Evolutionary conservation across 2,888 invertebrate species (phyloP), one percentile per base, ranked within the genome.

Genomic region (Rapana venosa): DNA sequence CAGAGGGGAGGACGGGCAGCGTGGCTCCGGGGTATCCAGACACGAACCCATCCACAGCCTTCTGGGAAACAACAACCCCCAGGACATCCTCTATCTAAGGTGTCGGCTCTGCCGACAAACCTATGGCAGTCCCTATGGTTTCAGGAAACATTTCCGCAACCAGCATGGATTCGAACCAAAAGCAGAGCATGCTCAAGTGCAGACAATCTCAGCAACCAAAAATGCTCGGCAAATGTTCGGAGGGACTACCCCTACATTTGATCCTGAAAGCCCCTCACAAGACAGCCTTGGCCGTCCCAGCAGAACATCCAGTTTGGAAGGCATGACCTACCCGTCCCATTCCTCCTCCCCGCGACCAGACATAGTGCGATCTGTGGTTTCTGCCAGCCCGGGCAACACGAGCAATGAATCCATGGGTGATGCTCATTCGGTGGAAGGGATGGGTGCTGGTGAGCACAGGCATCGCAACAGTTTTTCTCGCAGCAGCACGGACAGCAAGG

Each of bases 121-220:
- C 0, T 95, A 95, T 90, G 95, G 95, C 20, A 96, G 95, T 90
- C 94, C 94, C 1, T 95, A 95, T 92, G 95, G 95, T 61, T 95
- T 96, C 90, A 91, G 95, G 83, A 95, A 95, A 90, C 96, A 96
- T 91, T 96, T 96, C 90, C 91, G 94, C 66, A 96, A 95, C 91
- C 94, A 94, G 87, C 96, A 96, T 93, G 95, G 95, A 8, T 95
- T 94, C 93, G 95, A 95, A 90, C 96, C 96, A 0, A 94, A 94
- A 26, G 93, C 95, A 0, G 95, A 95, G 66, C 94, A 95, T 87
- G 95, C 95, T 11, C 93, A 94, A 56, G 94, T 95, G n/a, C 95
- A 95, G 87, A 95, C 95, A 26, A 96, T 95, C 81, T 95, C 95
- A n/a, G 95, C 94, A 20, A 95, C 95, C 0, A 95, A 94, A 88